phyloP scores from a whole-genome alignment of 1,140 invertebrate genomes.

The Pentalonia nigronervosa region DNA sequence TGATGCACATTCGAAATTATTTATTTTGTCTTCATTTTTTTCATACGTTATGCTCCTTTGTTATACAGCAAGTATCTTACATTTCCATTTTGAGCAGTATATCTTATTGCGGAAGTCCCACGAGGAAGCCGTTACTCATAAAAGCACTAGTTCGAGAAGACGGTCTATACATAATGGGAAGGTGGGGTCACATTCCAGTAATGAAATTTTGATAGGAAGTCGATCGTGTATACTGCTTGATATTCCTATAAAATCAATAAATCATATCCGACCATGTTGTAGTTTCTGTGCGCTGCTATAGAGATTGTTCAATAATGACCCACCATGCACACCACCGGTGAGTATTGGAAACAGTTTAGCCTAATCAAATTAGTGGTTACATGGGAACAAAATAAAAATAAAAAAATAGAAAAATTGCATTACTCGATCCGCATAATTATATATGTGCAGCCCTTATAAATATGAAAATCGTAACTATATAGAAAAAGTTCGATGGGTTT shows the following conservation, averaged over 20 bases:
- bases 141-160: constrained; percentile 11
- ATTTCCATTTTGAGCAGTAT: constrained; percentile 45
- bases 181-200: constrained; percentile 18
- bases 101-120: constrained; percentile 24
- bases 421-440: background rate
- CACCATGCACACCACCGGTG: too few relatives aligned
- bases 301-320: constrained; percentile 33
- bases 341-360: constrained; percentile 38
- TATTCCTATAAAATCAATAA: constrained; percentile 42
- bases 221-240: constrained; percentile 35
- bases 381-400: background rate
- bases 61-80: background rate
- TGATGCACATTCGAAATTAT: background rate
- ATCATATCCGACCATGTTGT: background rate
- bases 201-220: constrained; percentile 55
- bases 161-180: background rate
- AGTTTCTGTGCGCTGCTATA: background rate
- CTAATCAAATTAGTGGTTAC: background rate
- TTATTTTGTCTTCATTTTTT: background rate
- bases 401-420: background rate
- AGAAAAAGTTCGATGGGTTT: background rate
- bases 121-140: constrained; percentile 52
- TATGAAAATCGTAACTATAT: background rate
- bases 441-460: background rate
- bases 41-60: background rate